A percentile compares a stretch with the other conserved stretches of the same genome.
Evolutionary conservation across 64 coral and sea anemone species (phyloP).

Genomic region (Stylophora pistillata): DNA sequence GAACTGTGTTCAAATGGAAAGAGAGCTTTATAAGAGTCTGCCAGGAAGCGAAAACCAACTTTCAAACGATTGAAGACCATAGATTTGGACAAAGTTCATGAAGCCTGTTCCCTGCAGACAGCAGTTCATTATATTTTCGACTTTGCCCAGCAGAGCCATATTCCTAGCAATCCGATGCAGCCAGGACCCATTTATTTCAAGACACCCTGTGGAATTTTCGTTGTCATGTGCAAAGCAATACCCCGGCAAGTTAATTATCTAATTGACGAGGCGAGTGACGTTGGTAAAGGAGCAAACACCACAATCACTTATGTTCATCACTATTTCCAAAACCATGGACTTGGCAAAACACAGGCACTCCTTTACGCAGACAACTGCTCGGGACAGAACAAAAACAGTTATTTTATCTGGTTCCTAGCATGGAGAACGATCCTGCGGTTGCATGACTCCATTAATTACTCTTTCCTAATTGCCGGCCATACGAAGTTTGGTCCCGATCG

Average conservation of each 20-base stretch:
- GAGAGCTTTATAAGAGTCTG: conserved; percentile 28
- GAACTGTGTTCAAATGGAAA: conserved; percentile 35
- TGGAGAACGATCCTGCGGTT: background rate
- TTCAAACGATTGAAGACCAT: background rate
- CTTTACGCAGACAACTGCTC: background rate
- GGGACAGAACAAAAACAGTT: background rate
- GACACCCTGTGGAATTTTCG: too few relatives aligned
- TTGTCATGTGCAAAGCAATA: too few relatives aligned
- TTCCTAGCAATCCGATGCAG: too few relatives aligned
- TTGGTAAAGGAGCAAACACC: background rate
- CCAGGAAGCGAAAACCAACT: background rate
- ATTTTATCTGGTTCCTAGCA: background rate
- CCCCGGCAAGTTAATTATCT: background rate
- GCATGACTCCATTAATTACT: too few relatives aligned
- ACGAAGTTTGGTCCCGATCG: background rate
- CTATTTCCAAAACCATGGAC: background rate
- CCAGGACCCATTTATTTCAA: too few relatives aligned
- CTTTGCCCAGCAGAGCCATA: too few relatives aligned
- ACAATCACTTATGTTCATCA: background rate
- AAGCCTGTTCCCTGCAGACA: background rate
- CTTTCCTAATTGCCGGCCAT: background rate
- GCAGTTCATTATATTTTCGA: too few relatives aligned
- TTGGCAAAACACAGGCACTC: background rate
- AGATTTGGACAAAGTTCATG: background rate
- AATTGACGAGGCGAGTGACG: background rate